Base-by-base conservation (phyloP, 2,888 invertebrate species). In the Diogma glabrata region DNA sequence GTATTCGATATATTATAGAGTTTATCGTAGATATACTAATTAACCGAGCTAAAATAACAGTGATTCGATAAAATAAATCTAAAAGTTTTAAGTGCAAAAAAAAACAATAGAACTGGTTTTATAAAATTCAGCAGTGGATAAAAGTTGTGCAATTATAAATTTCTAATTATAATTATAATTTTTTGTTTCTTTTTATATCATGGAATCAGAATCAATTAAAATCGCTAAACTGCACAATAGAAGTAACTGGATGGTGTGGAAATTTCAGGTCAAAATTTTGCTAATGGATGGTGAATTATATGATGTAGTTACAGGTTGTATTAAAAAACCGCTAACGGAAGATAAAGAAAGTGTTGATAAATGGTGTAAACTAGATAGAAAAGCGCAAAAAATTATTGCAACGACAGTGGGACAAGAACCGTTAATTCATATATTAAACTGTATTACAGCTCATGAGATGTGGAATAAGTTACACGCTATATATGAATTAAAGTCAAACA, bases 401-500 rank as follows among this genome's bases (percentile, higher is more conserved):
- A 54, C 52, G 24, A 47, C 54, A 12, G 53, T 57, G 22, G 56
- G 50, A 3, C 53, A 57, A 36, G 53, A 55, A 30, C 54, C 54
- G 16, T 47, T 54, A 51, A 22, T 57, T 17, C 55, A 55, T 19
- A 55, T 56, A 5, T 53, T 58, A 10, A 58, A 55, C 51, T 58
- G 54, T 26, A 50, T 54, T 4, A 52, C 55, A 33, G 45, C 57
- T 1, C 48, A 47, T 14, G 57, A 51, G n/a, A 58, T 59, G 57
- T 57, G 52, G 52, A 24, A 48, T 3, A 51, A 53, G 24, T 24
- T 57, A 20, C 53, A 56, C 33, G 55, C 51, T 14, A 52, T 65
- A 0, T 66, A 61, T 51, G 64, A 66, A 36, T 16, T 14, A 14
- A 36, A 36, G 9, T 36, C 36, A 16, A 36, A 16, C 16, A 36